Percentiles rank a stretch among this genome's conserved stretches.
phyloP scores from a whole-genome alignment of 2,888 invertebrate genomes.

The Cheilosia vulpina region DNA sequence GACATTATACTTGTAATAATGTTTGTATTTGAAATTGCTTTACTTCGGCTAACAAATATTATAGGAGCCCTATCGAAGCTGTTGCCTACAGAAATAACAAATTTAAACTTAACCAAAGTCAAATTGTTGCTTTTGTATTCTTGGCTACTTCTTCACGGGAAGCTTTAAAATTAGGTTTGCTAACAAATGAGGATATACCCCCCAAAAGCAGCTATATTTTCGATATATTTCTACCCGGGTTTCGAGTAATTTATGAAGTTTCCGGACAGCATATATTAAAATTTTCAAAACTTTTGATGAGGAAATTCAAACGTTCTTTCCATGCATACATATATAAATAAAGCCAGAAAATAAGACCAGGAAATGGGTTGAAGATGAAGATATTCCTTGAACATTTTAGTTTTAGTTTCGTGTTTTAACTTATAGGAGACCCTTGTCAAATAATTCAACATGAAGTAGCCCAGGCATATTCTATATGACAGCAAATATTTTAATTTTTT shows the following conservation, averaged over 20 bases:
- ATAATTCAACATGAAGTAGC: neutral
- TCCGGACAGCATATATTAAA: neutral
- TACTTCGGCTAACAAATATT: no score
- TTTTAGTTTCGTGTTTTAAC: neutral
- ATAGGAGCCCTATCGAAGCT: no score
- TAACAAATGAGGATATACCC: no score
- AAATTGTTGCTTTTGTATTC: neutral
- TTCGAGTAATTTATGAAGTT: neutral
- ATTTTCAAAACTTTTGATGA: slow-evolving; percentile 1
- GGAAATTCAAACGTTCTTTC: neutral
- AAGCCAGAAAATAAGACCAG: neutral
- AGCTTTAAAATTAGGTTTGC: no score
- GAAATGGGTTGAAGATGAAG: neutral
- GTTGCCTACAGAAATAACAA: no score
- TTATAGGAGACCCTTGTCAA: neutral
- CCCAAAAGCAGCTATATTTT: no score
- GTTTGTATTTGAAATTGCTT: no score
- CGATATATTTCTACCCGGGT: no score
- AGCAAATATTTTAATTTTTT: no score
- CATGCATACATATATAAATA: neutral
- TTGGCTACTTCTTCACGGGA: neutral
- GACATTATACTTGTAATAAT: no score
- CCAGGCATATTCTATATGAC: neutral
- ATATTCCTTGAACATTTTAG: neutral
- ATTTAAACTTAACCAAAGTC: no score